These are phyloP conservation scores for Danionella dracula DNA, from an alignment of 2,797 vertebrate genomes.

Conservation along the genomic window DNA sequence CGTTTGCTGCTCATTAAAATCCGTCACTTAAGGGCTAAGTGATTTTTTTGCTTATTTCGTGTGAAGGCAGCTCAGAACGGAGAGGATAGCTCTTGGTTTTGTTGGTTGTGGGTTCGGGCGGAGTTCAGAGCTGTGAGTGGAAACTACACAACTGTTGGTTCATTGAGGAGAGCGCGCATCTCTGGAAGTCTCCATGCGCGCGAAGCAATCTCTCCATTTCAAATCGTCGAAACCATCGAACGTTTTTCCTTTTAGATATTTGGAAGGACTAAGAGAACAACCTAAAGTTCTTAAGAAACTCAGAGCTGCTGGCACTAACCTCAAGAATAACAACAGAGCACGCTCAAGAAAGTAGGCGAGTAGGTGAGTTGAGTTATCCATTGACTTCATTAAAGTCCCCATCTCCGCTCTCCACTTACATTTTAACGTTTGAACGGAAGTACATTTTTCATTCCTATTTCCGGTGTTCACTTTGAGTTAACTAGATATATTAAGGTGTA, in stretches of 20 bases:
- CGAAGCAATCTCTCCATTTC: background rate
- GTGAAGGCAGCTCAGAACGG: constrained; percentile 7
- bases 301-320: background rate
- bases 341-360: constrained; percentile 15
- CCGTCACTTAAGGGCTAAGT: too few relatives aligned
- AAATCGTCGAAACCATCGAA: background rate
- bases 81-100: too few relatives aligned
- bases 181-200: background rate
- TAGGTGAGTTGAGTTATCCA: constrained; percentile 34
- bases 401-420: background rate
- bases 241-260: background rate
- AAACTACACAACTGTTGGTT: constrained; percentile 11
- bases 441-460: background rate
- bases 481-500: too few relatives aligned
- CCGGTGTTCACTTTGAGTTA: background rate
- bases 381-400: constrained; percentile 3
- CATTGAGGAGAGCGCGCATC: background rate
- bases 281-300: background rate
- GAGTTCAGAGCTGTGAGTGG: constrained; percentile 20
- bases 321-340: background rate
- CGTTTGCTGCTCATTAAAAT: too few relatives aligned
- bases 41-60: too few relatives aligned
- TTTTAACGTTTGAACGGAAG: constrained; percentile 5
- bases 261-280: background rate
- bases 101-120: constrained; percentile 3